Base-by-base conservation (phyloP, 2,888 invertebrate genomes). In the Napeogenes inachia region DNA sequence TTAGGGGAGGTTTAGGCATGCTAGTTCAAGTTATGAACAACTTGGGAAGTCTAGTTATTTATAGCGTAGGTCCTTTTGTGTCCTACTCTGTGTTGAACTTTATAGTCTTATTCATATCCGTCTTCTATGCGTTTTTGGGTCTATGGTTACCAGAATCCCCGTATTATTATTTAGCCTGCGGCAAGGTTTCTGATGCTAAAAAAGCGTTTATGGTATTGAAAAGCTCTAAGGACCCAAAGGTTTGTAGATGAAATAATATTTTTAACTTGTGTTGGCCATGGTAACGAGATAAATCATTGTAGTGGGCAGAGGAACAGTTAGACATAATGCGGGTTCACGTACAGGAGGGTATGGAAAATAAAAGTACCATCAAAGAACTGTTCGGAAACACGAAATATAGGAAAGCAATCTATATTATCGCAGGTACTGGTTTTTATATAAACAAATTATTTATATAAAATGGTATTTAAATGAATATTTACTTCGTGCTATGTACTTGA, bases 81-180 rank as follows among this genome's bases (percentile, higher is more conserved):
- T 85, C 91, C 0, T 91, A 91, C 70, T 80, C 75, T 0, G 73
- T 79, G 62, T 62, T 89, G 66, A 79, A 93, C 80, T 82, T 84
- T 33, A 81, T 90, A 30, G 82, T 92, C 35, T 70, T 91, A 2
- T 68, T 86, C 0, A 79, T 92, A 35, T 92, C 93, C 0, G 70
- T 91, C 4, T 65, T 85, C 30, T 92, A 91, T 63, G 85, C 91
- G 54, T 46, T 87, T 0, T 75, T 84, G 0, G 92, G 93, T 70
- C 65, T 84, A 6, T 92, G 92, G 91, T 89, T 93, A 78, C 93
- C 93, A 0, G 93, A 93, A 71, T 92, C 93, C 0, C 93, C 93
- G 2, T 93, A 93, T 69, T 93, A 89, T 69, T 82, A 93, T 55
- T 75, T 94, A 46, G 92, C 92, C 76, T 87, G 89, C 63, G 91